Conservation (phyloP, 2,888 invertebrate genomes). For the Tholera decimalis region DNA sequence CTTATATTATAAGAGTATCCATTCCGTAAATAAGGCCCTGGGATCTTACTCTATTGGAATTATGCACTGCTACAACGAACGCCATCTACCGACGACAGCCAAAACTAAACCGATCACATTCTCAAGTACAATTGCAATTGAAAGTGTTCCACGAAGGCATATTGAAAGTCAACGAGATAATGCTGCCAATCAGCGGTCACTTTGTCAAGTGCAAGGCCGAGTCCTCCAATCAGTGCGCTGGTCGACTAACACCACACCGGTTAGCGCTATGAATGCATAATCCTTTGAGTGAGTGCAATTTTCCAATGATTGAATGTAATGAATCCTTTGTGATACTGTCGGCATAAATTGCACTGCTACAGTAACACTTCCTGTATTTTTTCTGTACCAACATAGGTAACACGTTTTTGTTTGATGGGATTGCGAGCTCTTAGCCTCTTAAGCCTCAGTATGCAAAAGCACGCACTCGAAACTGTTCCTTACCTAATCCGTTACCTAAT, state of each 20-base stretch:
- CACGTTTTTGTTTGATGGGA: not conserved
- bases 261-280: conserved; percentile 39
- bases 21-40: too few relatives aligned
- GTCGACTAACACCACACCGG: conserved; percentile 15
- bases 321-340: conserved; percentile 32
- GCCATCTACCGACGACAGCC: conserved; percentile 22
- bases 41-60: too few relatives aligned
- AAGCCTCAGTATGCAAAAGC: too few relatives aligned
- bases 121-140: conserved; percentile 10
- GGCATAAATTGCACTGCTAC: conserved; percentile 2
- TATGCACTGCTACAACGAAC: conserved; percentile 2
- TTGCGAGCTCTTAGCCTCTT: too few relatives aligned
- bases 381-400: not conserved
- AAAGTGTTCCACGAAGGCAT: conserved; percentile 13
- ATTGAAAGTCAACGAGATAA: conserved; percentile 16
- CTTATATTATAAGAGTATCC: too few relatives aligned
- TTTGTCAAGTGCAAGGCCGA: conserved; percentile 26
- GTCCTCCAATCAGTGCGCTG: conserved; percentile 16
- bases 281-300: conserved; percentile 56
- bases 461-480: not conserved
- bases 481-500: too few relatives aligned
- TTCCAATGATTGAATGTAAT: conserved; percentile 51
- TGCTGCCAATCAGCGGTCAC: conserved; percentile 18
- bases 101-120: not conserved
- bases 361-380: conserved; percentile 17